Conservation (phyloP, 2,113 vertebrate species). For the Phalacrocorax carbo region DNA sequence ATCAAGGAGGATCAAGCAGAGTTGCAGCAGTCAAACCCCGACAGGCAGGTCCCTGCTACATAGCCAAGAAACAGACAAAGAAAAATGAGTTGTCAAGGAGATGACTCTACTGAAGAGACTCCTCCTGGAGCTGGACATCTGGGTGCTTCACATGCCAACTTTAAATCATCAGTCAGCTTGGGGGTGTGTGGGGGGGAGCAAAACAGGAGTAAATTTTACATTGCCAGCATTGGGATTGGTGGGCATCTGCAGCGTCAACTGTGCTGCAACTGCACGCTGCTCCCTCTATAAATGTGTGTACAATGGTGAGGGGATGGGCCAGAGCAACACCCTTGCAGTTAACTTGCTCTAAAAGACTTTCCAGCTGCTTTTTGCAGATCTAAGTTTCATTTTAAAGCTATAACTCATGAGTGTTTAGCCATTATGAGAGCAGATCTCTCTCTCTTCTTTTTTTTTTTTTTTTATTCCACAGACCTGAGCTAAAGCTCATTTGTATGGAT, state of each 20-base stretch:
- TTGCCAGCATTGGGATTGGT: background rate
- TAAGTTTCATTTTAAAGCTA: background rate
- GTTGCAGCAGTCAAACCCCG: conserved; percentile 31
- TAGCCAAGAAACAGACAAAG: conserved; percentile 64
- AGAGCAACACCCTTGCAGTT: background rate
- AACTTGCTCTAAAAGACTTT: background rate
- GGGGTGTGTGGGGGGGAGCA: background rate
- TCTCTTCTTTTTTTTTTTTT: background rate
- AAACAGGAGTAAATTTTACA: background rate
- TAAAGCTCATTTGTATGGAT: background rate
- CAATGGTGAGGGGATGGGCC: background rate
- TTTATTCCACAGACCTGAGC: background rate
- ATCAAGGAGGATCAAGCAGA: conserved; percentile 27
- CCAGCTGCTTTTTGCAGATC: background rate
- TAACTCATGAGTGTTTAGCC: background rate
- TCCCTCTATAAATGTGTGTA: background rate
- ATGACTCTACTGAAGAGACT: conserved; percentile 60
- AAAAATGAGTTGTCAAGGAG: conserved; percentile 68
- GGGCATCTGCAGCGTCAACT: background rate
- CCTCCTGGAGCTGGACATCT: conserved; percentile 66
- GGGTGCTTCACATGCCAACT: conserved; percentile 60
- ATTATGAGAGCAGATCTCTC: background rate
- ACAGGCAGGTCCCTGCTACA: conserved; percentile 29
- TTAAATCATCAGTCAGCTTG: conserved; percentile 39
- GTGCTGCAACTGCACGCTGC: background rate